Percentiles rank a stretch among this genome's conserved stretches.
Evolutionary conservation across 2,888 invertebrate species (phyloP).

Genomic region (Melanargia galathea): DNA sequence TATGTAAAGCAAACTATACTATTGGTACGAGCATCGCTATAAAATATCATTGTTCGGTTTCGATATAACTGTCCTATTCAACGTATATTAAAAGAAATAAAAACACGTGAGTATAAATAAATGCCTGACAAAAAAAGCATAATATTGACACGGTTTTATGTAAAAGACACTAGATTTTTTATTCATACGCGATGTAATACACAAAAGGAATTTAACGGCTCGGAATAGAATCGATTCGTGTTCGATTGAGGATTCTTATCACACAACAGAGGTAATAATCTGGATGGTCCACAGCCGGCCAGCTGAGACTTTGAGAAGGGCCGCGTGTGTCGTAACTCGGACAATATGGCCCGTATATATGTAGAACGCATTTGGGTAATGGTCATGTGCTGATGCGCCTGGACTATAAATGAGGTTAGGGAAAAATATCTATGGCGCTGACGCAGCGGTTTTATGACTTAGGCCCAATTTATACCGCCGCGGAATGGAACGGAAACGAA

Average conservation of each 20-base stretch:
- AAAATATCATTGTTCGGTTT: constrained; percentile 28
- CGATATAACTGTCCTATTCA: constrained; percentile 29
- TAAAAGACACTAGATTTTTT: constrained; percentile 36
- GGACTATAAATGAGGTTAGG: constrained; percentile 51
- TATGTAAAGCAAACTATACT: no score
- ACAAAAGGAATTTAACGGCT: constrained; percentile 42
- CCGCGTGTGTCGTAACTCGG: constrained; percentile 53
- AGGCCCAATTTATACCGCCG: no score
- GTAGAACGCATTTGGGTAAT: constrained; percentile 57
- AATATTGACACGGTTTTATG: constrained; percentile 34
- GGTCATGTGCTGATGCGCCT: constrained; percentile 51
- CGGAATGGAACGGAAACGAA: no score
- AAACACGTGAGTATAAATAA: constrained; percentile 34
- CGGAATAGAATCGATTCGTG: constrained; percentile 42
- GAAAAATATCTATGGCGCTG: constrained; percentile 43
- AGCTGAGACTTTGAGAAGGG: constrained; percentile 55
- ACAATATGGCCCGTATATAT: constrained; percentile 54
- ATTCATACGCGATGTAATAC: constrained; percentile 38
- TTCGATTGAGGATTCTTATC: constrained; percentile 63
- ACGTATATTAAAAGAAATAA: constrained; percentile 37
- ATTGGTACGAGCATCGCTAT: neutral
- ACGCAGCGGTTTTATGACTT: constrained; percentile 34
- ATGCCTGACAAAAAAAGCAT: constrained; percentile 31
- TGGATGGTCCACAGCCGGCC: constrained; percentile 40
- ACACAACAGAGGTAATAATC: constrained; percentile 61